Conservation (phyloP, 2,888 invertebrate species). For the Drymonia ruficornis region DNA sequence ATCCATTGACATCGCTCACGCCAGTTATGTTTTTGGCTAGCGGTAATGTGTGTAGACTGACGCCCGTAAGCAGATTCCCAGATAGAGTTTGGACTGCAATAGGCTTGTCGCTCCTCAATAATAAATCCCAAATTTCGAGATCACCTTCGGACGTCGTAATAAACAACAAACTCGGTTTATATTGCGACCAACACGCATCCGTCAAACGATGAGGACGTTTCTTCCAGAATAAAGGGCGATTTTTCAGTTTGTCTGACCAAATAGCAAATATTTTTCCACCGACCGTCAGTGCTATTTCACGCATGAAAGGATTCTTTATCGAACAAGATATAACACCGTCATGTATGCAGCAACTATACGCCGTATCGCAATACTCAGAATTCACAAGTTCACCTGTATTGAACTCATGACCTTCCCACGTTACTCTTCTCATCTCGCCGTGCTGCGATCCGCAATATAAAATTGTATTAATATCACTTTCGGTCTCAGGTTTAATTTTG, state of each 20-base stretch:
- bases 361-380: slow-evolving; percentile 81
- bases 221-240: slow-evolving; percentile 88
- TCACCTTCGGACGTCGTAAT: slow-evolving; percentile 89
- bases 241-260: slow-evolving; percentile 88
- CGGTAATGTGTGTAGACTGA: slow-evolving; percentile 84
- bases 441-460: slow-evolving; percentile 72
- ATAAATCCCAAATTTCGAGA: slow-evolving; percentile 92
- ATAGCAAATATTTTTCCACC: slow-evolving; percentile 91
- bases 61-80: slow-evolving; percentile 86
- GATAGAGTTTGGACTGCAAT: slow-evolving; percentile 88
- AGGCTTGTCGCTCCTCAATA: slow-evolving; percentile 88
- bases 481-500: slow-evolving; percentile 57
- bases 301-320: slow-evolving; percentile 86
- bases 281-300: slow-evolving; percentile 87
- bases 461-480: slow-evolving; percentile 57
- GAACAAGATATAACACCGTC: slow-evolving; percentile 88
- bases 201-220: slow-evolving; percentile 85
- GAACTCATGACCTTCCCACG: slow-evolving; percentile 89
- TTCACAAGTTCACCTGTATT: slow-evolving; percentile 86
- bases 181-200: slow-evolving; percentile 90
- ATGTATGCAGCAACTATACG: slow-evolving; percentile 84
- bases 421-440: slow-evolving; percentile 72
- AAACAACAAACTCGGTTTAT: slow-evolving; percentile 89
- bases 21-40: slow-evolving; percentile 86
- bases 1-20: slow-evolving; percentile 88